Percentiles rank a stretch among this genome's conserved stretches.
These are phyloP conservation scores for Erpornis zantholeuca DNA, from an alignment of 2,113 vertebrate genomes.

Conservation along the genomic window DNA sequence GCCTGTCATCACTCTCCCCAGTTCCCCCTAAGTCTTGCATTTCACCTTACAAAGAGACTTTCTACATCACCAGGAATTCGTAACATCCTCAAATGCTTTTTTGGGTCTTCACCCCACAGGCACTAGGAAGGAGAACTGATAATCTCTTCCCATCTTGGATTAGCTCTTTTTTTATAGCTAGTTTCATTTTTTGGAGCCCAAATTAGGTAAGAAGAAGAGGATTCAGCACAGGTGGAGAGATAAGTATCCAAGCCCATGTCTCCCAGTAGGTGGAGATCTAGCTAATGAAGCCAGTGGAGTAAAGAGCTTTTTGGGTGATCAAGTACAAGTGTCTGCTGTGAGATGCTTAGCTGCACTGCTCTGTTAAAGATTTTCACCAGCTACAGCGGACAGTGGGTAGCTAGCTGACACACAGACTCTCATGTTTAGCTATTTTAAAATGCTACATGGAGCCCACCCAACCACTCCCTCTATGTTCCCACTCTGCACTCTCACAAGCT, in stretches of 20 bases:
- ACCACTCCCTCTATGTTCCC: not conserved
- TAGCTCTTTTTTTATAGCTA: not conserved
- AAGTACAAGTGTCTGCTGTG: not conserved
- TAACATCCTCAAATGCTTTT: not conserved
- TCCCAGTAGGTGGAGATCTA: not conserved
- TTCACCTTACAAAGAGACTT: not conserved
- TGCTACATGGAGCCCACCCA: constrained; percentile 1
- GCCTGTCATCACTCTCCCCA: not conserved
- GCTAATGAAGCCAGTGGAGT: not conserved
- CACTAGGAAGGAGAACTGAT: not conserved
- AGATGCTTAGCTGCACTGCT: not conserved
- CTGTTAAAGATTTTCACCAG: not conserved
- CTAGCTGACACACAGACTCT: not conserved
- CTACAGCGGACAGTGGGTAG: not conserved
- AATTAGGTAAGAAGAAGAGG: not conserved
- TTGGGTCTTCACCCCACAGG: not conserved
- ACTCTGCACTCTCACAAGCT: constrained; percentile 32
- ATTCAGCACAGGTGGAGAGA: not conserved
- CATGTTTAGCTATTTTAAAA: constrained; percentile 18
- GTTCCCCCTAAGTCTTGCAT: not conserved
- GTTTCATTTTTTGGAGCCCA: not conserved
- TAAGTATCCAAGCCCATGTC: not conserved
- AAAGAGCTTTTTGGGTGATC: not conserved
- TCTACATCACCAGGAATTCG: not conserved
- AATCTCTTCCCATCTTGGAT: not conserved